A percentile compares a stretch with the other conserved stretches of the same genome.
These are phyloP conservation scores for Dreissena rostriformis DNA, from an alignment of 1,140 invertebrate genomes.

Conservation along the genomic window DNA sequence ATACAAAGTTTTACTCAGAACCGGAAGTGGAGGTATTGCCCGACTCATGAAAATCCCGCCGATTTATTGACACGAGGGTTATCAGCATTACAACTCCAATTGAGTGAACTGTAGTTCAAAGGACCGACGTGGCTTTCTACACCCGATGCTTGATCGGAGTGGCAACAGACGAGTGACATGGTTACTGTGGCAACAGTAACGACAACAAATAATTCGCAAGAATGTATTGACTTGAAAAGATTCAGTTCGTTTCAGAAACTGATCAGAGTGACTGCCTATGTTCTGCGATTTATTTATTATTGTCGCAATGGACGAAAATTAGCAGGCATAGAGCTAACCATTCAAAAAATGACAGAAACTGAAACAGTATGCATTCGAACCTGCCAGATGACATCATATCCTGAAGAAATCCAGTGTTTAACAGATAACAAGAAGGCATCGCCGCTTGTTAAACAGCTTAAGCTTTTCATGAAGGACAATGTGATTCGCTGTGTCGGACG, in stretches of 20 bases:
- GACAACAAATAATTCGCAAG: background rate
- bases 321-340: background rate
- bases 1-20: slow-evolving; percentile 10
- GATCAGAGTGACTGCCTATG: slow-evolving; percentile 18
- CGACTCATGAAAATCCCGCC: slow-evolving; percentile 47
- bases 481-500: slow-evolving; percentile 43
- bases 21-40: slow-evolving; percentile 32
- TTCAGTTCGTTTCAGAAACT: background rate
- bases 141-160: background rate
- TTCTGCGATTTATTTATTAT: slow-evolving; percentile 1
- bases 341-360: background rate
- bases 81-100: background rate
- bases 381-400: background rate
- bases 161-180: background rate
- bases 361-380: background rate
- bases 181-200: background rate
- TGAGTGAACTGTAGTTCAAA: slow-evolving; percentile 9
- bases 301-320: background rate
- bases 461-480: slow-evolving; percentile 37
- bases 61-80: slow-evolving; percentile 45
- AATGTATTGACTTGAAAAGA: background rate
- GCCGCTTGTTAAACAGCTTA: slow-evolving; percentile 1
- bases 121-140: background rate
- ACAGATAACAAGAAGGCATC: too few species aligned
- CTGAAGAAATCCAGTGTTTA: background rate